These are phyloP conservation scores for Cyphomyrus discorhynchus DNA, from an alignment of 2,113 vertebrate genomes.

Conservation along the genomic window DNA sequence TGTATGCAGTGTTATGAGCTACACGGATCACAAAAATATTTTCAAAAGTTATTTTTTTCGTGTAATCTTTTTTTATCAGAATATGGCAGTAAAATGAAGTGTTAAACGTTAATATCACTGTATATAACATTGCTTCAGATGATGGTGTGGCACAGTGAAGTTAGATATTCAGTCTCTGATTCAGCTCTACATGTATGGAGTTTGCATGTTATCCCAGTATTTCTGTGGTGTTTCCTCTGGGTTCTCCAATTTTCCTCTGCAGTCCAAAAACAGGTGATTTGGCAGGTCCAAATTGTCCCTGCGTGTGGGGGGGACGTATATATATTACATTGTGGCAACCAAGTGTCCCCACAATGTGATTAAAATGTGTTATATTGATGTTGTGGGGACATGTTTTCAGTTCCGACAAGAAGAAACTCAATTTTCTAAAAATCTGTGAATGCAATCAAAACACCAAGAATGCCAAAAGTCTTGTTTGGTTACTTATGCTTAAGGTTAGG, in stretches of 20 bases:
- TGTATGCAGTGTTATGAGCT: neutral
- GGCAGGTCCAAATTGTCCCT: too few species aligned
- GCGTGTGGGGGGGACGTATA: too few species aligned
- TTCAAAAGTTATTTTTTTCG: neutral
- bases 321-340: too few species aligned
- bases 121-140: neutral
- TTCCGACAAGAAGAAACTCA: neutral
- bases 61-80: neutral
- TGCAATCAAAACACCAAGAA: neutral
- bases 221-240: too few species aligned
- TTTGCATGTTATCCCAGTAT: neutral
- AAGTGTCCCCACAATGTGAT: too few species aligned
- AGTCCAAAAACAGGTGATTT: too few species aligned
- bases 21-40: neutral
- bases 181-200: neutral
- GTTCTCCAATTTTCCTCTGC: too few species aligned
- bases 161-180: neutral
- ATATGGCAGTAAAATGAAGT: neutral
- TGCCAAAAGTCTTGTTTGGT: neutral
- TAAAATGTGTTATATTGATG: too few species aligned
- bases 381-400: neutral
- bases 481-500: too few species aligned
- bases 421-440: neutral
- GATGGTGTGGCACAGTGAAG: neutral
- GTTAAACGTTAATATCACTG: neutral